Base-by-base conservation (phyloP, 2,888 invertebrate genomes). In the Sinopyrophorus schimmeli region DNA sequence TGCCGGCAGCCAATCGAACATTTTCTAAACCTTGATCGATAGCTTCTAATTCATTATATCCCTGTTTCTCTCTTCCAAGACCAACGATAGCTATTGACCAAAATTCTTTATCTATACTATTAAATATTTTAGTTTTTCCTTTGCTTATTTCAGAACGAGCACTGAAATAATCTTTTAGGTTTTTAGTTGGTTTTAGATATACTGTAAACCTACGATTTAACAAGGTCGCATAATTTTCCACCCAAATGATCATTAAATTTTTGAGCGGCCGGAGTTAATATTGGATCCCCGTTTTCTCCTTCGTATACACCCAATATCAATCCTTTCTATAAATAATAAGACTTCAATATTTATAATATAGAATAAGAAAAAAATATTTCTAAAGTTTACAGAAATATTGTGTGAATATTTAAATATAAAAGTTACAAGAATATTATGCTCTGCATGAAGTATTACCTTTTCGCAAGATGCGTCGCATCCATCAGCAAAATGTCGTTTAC, bases 1-100 rank as follows among this genome's bases (percentile, higher is more conserved):
- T 77, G 48, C 84, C 86, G n/a, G 86, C 80, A 2, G 85, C 88
- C 34, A 74, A 66, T 24, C 89, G 75, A 9, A 85, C 77, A 62
- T 80, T 82, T 66, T 89, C 88, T 69, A 80, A 78, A 31, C 81
- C 81, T 65, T 84, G 83, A 55, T 88, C 82, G 20, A 85, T 69
- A 55, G 82, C 81, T 68, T 89, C 89, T 37, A 78, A 64, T 47
- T 82, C 80, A 69, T 86, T 81, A 58, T 80, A 79, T 5, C 80
- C 81, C 32, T 76, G 74, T 23, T 78, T 77, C 51, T 78, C 76
- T 38, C 76, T 77, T 1, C 88, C 88, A 5, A 89, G 69, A 11
- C 85, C 84, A 46, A 86, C 84, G 3, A 88, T 78, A 3, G 84
- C 84, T 0, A 88, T 76, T 2, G 80, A 74, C 58, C 76, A 75